A percentile compares a stretch with the other conserved stretches of the same genome.
These are phyloP conservation scores for Seira musarum DNA, from an alignment of 2,888 invertebrate species.

Conservation along the genomic window DNA sequence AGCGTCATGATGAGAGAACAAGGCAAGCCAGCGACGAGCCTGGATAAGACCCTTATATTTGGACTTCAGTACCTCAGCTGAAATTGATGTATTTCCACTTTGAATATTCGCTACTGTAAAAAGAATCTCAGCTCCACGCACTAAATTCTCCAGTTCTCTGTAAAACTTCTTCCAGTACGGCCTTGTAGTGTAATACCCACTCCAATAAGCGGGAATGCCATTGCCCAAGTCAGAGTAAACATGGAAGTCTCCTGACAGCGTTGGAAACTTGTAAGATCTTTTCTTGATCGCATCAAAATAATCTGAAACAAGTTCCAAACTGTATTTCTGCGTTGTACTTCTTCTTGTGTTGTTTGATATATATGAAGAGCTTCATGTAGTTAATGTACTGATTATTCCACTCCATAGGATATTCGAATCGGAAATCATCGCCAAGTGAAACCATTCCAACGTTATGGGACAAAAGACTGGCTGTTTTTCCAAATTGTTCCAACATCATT, in stretches of 20 bases:
- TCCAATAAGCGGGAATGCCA: slow-evolving; percentile 94
- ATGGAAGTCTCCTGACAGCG: slow-evolving; percentile 94
- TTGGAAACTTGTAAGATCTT: slow-evolving; percentile 78
- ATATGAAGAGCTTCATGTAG: slow-evolving; percentile 89
- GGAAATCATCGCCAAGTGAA: slow-evolving; percentile 96
- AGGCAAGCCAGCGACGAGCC: slow-evolving; percentile 86
- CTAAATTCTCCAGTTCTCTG: slow-evolving; percentile 85
- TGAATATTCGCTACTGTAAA: slow-evolving; percentile 81
- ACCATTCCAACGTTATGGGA: slow-evolving; percentile 94
- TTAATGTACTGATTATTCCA: slow-evolving; percentile 96
- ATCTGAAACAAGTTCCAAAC: slow-evolving; percentile 92
- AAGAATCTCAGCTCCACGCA: slow-evolving; percentile 87
- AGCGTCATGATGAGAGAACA: slow-evolving; percentile 98
- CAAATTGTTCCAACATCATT: slow-evolving; percentile 88
- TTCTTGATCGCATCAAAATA: slow-evolving; percentile 80
- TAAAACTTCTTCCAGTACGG: slow-evolving; percentile 87
- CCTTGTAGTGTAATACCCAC: slow-evolving; percentile 94
- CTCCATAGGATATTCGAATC: slow-evolving; percentile 90
- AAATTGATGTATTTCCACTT: neutral
- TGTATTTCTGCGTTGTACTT: slow-evolving; percentile 84
- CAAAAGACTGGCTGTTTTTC: slow-evolving; percentile 89
- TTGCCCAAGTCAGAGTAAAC: slow-evolving; percentile 96
- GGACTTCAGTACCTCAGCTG: neutral
- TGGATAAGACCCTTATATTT: slow-evolving; percentile 83
- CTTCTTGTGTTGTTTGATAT: slow-evolving; percentile 86